Conservation (phyloP, 2,113 vertebrate species). For the Oryzias curvinotus region DNA sequence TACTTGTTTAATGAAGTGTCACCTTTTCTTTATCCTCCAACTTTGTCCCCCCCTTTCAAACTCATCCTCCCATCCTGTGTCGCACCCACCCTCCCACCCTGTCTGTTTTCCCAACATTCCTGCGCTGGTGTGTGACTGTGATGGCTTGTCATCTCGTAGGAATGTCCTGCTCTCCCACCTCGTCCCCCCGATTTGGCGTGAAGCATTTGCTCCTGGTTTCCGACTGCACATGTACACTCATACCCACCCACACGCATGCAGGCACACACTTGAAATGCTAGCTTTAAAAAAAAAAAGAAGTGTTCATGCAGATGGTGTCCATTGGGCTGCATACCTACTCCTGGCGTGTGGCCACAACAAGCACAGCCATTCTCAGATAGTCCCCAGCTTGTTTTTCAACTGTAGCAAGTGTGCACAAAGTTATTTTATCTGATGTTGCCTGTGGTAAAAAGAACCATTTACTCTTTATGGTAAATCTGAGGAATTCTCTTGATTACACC, state of each 20-base stretch:
- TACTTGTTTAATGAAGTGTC: constrained; percentile 72
- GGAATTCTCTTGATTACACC: constrained; percentile 59
- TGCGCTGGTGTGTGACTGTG: constrained; percentile 81
- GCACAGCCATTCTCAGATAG: constrained; percentile 77
- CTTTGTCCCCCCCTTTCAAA: constrained; percentile 16
- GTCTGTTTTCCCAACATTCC: constrained; percentile 78
- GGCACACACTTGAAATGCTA: constrained; percentile 53
- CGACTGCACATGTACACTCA: constrained; percentile 56
- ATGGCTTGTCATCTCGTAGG: constrained; percentile 80
- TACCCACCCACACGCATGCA: constrained; percentile 29
- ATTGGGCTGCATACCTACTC: constrained; percentile 78
- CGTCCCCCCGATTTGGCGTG: constrained; percentile 73
- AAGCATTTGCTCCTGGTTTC: constrained; percentile 76
- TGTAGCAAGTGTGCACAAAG: constrained; percentile 65
- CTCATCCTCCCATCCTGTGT: constrained; percentile 52
- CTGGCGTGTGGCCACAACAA: constrained; percentile 76
- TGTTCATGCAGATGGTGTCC: constrained; percentile 81
- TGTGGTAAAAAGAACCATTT: constrained; percentile 63
- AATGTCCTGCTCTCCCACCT: constrained; percentile 82
- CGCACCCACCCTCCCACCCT: constrained; percentile 50
- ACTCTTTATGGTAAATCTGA: constrained; percentile 44
- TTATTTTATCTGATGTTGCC: constrained; percentile 72
- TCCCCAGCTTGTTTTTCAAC: constrained; percentile 73
- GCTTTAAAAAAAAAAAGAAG: constrained; percentile 53
- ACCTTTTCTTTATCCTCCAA: constrained; percentile 58